Base-by-base conservation (phyloP, 1,140 invertebrate species). In the Acromyrmex echinatior region DNA sequence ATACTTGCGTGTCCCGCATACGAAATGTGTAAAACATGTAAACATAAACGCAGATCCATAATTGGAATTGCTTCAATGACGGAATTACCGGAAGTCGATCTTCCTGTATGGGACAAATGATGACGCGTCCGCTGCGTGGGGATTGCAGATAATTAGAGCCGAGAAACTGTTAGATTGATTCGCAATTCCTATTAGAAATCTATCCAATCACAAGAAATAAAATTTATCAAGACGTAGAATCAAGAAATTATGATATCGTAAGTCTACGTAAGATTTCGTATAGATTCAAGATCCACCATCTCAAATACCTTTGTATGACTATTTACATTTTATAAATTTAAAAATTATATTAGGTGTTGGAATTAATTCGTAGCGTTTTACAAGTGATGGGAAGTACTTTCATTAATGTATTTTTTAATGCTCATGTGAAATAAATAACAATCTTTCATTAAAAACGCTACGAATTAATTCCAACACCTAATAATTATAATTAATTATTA, bases 1-100 rank as follows among this genome's bases (percentile, higher is more conserved):
- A 68, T 65, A 31, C 45, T 45, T 45, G 21, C 58, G 65, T 78
- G 86, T 62, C 53, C 16, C 28, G 88, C 89, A 91, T 91, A 71
- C 45, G 53, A 81, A 91, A 82, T n/a, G 70, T 35, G 31, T 63
- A 28, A 35, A n/a, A 39, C 53, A n/a, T 60, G 74, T 35, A 60
- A 56, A 25, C 31, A 77, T 45, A 62, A 60, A 62, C 21, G 74
- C 35, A 45, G 18, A 12, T 60, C 51, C 5, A 77, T 51, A 51
- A 51, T 60, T 31, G 18, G 6, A 21, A 31, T n/a, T 35, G 56
- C 18, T 62, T 60, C 56, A 31, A 77, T 53, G 73, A 76, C 7
- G 31, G 35, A 45, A 45, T 7, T 62, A 62, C 74, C 74, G 74
- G 74, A 77, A 77, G 21, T 45, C 14, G 16, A 77, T 77, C 56